These are phyloP conservation scores for Atherinosoma microstoma DNA, from an alignment of 2,797 vertebrate genomes.

Conservation along the genomic window DNA sequence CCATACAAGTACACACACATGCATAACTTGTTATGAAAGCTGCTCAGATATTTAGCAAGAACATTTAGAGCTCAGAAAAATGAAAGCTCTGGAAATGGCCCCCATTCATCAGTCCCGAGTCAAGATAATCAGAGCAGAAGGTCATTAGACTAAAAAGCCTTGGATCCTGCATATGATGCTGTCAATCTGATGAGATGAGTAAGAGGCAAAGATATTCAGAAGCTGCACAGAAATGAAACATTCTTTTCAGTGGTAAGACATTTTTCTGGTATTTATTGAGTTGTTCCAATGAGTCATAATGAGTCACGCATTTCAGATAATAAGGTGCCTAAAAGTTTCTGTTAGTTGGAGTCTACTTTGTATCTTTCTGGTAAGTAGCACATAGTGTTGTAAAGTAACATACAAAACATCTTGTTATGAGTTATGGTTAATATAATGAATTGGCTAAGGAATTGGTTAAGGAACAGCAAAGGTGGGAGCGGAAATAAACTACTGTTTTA, in stretches of 20 bases:
- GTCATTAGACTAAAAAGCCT: constrained; percentile 21
- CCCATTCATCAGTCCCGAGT: constrained; percentile 21
- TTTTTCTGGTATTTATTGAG: not conserved
- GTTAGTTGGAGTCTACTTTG: not conserved
- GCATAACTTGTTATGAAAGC: not conserved
- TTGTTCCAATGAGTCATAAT: not conserved
- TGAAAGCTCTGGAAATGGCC: not conserved
- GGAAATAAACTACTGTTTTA: too few relatives aligned
- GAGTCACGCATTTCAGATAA: not conserved
- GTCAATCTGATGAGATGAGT: constrained; percentile 29
- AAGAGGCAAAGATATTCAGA: constrained; percentile 1
- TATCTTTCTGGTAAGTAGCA: not conserved
- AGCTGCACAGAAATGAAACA: not conserved
- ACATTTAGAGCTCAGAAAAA: constrained; percentile 29
- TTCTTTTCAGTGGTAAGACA: constrained; percentile 5
- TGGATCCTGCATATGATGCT: constrained; percentile 18
- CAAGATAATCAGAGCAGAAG: constrained; percentile 30
- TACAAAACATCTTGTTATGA: not conserved
- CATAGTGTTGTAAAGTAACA: not conserved
- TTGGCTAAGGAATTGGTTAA: not conserved
- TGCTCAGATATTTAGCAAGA: constrained; percentile 21
- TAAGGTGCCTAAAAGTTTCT: not conserved
- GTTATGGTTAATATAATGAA: not conserved
- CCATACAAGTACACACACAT: not conserved
- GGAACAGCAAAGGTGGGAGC: not conserved